Conservation (phyloP, 2,797 vertebrate species). For the Leptodactylus fallax region DNA sequence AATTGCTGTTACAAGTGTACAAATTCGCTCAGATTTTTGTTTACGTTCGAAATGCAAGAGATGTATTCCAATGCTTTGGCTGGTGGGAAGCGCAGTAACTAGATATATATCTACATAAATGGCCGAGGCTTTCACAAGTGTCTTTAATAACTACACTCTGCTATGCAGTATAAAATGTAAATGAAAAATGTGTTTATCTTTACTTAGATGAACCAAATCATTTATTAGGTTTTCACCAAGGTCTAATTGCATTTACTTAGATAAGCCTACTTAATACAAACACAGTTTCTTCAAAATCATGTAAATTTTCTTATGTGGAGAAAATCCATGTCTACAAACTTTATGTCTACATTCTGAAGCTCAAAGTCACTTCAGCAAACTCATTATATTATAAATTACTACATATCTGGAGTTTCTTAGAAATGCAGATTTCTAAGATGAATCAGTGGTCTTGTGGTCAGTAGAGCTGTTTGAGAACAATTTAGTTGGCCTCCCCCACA, state of each 20-base stretch:
- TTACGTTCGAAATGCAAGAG: slow-evolving; percentile 2
- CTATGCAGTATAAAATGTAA: background rate
- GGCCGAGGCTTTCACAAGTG: background rate
- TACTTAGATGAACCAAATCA: background rate
- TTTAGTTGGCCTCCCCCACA: no score
- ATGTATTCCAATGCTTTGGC: background rate
- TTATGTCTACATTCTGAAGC: background rate
- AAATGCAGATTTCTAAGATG: background rate
- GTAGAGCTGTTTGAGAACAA: no score
- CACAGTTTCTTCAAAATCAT: background rate
- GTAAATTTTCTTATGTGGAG: background rate
- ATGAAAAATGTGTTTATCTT: background rate
- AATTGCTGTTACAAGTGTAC: background rate
- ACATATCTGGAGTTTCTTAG: background rate
- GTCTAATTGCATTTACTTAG: background rate
- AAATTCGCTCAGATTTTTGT: slow-evolving; percentile 1
- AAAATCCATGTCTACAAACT: background rate
- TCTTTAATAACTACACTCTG: slow-evolving; percentile 4
- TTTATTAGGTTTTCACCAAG: background rate
- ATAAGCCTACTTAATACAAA: background rate
- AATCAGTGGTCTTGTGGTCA: background rate
- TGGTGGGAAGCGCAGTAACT: background rate
- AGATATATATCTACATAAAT: slow-evolving; percentile 1
- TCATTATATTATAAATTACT: background rate
- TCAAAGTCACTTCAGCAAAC: background rate